These are phyloP conservation scores for Pocillopora verrucosa DNA, from an alignment of 64 coral and sea anemone species.

Conservation along the genomic window DNA sequence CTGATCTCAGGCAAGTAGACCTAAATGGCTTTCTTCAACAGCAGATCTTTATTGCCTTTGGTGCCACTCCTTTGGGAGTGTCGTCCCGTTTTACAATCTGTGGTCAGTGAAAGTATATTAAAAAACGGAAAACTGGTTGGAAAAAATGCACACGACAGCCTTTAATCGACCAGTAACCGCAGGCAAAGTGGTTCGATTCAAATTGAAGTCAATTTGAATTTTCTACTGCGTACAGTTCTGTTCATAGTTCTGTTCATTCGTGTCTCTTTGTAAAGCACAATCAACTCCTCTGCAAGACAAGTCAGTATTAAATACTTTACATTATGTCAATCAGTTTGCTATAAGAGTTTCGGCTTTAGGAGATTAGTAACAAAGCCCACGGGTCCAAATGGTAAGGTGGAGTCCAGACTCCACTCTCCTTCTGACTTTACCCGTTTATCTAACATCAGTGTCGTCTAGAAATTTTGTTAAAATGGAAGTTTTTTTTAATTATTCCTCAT, in stretches of 20 bases:
- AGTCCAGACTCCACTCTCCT: neutral
- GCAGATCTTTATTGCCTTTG: neutral
- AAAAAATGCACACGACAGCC: neutral
- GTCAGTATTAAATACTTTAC: neutral
- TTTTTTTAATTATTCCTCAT: neutral
- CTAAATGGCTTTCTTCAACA: slow-evolving; percentile 25
- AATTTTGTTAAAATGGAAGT: neutral
- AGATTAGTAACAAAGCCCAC: neutral
- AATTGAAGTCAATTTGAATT: no score
- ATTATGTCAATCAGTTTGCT: neutral
- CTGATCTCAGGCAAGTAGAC: slow-evolving; percentile 39
- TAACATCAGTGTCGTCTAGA: neutral
- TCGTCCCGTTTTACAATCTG: slow-evolving; percentile 44
- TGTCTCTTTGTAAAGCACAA: no score
- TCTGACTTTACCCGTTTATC: neutral
- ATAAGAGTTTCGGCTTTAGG: neutral
- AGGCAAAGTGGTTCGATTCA: no score
- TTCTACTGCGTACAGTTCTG: no score
- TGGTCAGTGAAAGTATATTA: neutral
- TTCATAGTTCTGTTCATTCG: no score
- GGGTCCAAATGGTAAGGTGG: no score
- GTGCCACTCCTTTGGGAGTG: slow-evolving; percentile 28
- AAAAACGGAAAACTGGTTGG: neutral
- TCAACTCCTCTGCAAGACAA: no score
- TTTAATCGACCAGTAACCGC: no score